A percentile compares a stretch with the other conserved stretches of the same genome.
Conservation (phyloP, 2,888 invertebrate genomes). For the Nomada flava region DNA sequence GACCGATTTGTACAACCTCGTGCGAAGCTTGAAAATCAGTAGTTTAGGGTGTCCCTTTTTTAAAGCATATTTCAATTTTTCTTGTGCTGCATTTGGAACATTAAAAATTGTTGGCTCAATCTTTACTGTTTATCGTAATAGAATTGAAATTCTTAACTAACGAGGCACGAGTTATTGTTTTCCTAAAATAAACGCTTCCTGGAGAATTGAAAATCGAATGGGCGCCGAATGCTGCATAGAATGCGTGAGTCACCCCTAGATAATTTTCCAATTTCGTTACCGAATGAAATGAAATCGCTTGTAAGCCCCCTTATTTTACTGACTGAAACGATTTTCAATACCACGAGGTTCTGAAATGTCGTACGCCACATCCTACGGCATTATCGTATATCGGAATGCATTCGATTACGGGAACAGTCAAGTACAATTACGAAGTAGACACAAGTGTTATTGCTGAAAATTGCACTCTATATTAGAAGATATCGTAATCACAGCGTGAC, state of each 20-base stretch:
- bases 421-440: not conserved
- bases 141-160: not conserved
- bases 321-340: conserved; percentile 18
- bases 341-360: not conserved
- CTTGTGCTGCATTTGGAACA: not conserved
- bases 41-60: not conserved
- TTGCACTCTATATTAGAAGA: not conserved
- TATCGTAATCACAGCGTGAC: not conserved
- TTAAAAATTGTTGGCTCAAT: not conserved
- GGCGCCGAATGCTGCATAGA: conserved; percentile 5
- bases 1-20: not conserved
- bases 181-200: conserved; percentile 2
- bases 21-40: not conserved
- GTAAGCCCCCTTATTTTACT: conserved; percentile 22
- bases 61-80: not conserved
- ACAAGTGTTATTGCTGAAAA: not conserved
- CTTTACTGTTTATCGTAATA: not conserved
- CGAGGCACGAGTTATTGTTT: not conserved
- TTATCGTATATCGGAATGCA: not conserved
- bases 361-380: not conserved
- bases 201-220: conserved; percentile 39
- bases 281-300: conserved; percentile 36
- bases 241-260: conserved; percentile 26
- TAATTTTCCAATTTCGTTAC: conserved; percentile 47
- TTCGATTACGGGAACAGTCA: not conserved